These are phyloP conservation scores for Theocolax elegans DNA, from an alignment of 1,140 invertebrate genomes.

Conservation along the genomic window DNA sequence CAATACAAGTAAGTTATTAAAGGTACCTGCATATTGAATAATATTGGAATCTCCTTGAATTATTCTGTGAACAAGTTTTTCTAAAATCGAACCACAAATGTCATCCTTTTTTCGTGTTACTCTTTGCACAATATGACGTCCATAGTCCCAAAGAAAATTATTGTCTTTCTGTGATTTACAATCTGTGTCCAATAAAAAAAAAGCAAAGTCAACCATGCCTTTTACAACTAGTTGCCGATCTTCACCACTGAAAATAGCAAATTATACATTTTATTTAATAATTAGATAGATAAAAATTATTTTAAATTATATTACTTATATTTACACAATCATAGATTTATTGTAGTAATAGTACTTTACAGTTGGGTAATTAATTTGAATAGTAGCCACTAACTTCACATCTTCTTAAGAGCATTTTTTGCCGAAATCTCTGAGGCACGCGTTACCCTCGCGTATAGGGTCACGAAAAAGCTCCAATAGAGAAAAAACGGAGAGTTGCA, in stretches of 20 bases:
- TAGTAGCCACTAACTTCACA: too few species aligned
- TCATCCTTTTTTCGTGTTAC: constrained; percentile 66
- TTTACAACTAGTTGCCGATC: constrained; percentile 68
- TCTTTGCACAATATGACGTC: constrained; percentile 66
- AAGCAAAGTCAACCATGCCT: constrained; percentile 69
- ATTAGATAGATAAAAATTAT: neutral
- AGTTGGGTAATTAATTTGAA: too few species aligned
- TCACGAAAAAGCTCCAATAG: too few species aligned
- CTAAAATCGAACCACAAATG: constrained; percentile 62
- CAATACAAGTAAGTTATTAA: neutral
- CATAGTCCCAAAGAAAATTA: constrained; percentile 60
- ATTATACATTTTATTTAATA: neutral
- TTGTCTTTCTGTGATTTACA: constrained; percentile 52
- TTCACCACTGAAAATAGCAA: constrained; percentile 59
- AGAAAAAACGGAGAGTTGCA: too few species aligned
- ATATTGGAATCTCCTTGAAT: constrained; percentile 55
- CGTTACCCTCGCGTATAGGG: too few species aligned
- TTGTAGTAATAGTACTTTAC: too few species aligned
- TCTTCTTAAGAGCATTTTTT: too few species aligned
- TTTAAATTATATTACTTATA: too few species aligned
- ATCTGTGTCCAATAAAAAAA: constrained; percentile 64
- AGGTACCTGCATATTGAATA: constrained; percentile 67
- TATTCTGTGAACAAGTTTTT: constrained; percentile 66
- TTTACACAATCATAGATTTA: too few species aligned
- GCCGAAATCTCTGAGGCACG: too few species aligned